A percentile compares a stretch with the other conserved stretches of the same genome.
These are phyloP conservation scores for Limanda limanda DNA, from an alignment of 2,113 vertebrate species.

Conservation along the genomic window DNA sequence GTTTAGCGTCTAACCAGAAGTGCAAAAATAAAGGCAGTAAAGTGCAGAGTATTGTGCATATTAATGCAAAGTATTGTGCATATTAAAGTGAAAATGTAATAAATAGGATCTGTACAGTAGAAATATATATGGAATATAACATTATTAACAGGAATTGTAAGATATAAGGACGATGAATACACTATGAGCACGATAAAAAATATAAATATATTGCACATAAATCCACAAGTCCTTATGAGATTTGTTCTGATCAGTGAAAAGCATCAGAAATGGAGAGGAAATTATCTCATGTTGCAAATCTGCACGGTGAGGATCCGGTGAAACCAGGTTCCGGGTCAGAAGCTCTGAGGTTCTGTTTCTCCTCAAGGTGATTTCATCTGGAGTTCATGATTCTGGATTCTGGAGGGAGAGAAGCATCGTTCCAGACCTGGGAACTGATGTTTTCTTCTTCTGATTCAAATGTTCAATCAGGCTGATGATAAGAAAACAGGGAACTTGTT, in stretches of 20 bases:
- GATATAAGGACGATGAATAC: too few relatives aligned
- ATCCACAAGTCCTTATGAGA: not conserved
- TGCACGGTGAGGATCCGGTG: not conserved
- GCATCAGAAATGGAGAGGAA: not conserved
- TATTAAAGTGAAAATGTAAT: too few relatives aligned
- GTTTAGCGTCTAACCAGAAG: too few relatives aligned
- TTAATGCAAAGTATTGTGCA: too few relatives aligned
- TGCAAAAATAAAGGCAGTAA: too few relatives aligned
- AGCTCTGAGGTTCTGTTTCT: not conserved
- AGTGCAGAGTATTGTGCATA: too few relatives aligned
- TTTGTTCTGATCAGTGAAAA: slow-evolving; percentile 15
- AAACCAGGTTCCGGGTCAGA: not conserved
- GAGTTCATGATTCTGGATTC: not conserved
- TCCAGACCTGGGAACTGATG: not conserved
- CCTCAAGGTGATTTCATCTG: not conserved
- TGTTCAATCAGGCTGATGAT: too few relatives aligned
- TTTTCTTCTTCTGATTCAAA: not conserved
- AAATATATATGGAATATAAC: too few relatives aligned
- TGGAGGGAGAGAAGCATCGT: not conserved
- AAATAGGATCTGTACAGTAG: too few relatives aligned
- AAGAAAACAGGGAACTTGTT: not conserved
- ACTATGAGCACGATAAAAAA: too few relatives aligned
- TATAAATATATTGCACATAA: too few relatives aligned
- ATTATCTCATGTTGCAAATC: not conserved
- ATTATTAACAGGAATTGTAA: too few relatives aligned